Percentiles rank a stretch among this genome's conserved stretches.
Evolutionary conservation across 2,888 invertebrate genomes (phyloP).

Genomic region (Euspilapteryx auroguttella): DNA sequence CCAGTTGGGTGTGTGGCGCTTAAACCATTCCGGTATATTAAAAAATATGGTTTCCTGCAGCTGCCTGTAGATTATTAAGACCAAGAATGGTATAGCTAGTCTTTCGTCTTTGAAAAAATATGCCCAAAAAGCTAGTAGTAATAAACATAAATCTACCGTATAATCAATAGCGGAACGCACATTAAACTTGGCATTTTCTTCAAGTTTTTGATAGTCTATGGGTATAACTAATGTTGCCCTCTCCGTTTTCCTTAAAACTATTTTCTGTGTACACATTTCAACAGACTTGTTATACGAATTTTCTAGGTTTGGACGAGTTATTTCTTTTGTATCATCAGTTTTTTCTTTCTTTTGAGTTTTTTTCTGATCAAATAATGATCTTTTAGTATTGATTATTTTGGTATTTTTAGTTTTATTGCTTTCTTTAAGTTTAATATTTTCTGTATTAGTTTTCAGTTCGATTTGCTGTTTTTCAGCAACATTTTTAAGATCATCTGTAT

Average conservation of each 20-base stretch:
- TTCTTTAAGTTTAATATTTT: conserved; percentile 11
- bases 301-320: conserved; percentile 16
- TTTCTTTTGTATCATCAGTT: conserved; percentile 14
- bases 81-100: conserved; percentile 77
- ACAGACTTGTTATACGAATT: conserved; percentile 14
- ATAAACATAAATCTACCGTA: conserved; percentile 72
- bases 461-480: conserved; percentile 54
- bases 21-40: conserved; percentile 62
- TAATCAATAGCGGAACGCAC: conserved; percentile 73
- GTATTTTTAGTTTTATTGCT: neutral
- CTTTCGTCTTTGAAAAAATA: conserved; percentile 80
- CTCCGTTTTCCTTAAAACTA: conserved; percentile 35
- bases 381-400: neutral
- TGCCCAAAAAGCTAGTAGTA: conserved; percentile 77
- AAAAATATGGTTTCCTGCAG: conserved; percentile 66
- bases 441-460: conserved; percentile 20
- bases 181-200: conserved; percentile 66
- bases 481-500: conserved; percentile 64
- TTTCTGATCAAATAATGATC: too few species aligned
- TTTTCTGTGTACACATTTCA: conserved; percentile 9
- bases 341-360: neutral
- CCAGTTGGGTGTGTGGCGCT: conserved; percentile 34
- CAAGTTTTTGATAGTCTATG: conserved; percentile 56
- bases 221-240: conserved; percentile 48
- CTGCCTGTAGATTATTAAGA: conserved; percentile 76